A percentile compares a stretch with the other conserved stretches of the same genome.
Evolutionary conservation across 2,888 invertebrate species (phyloP).

Genomic region (Teinopalpus imperialis): DNA sequence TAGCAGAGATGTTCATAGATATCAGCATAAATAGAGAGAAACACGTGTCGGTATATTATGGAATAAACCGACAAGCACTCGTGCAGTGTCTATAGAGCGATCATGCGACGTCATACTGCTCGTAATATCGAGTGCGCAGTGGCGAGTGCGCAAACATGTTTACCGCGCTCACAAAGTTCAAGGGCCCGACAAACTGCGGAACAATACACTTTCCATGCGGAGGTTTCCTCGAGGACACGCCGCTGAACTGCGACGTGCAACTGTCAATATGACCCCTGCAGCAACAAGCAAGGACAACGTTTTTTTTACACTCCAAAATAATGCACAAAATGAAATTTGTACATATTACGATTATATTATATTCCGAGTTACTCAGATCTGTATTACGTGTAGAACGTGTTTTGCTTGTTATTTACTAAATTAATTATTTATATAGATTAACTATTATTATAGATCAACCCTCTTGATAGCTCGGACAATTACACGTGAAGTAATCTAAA

Average conservation of each 20-base stretch:
- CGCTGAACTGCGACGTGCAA: conserved; percentile 28
- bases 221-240: conserved; percentile 46
- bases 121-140: conserved; percentile 68
- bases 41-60: conserved; percentile 52
- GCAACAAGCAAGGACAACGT: conserved; percentile 19
- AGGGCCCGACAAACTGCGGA: conserved; percentile 60
- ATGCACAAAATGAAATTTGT: too few species aligned
- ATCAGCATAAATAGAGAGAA: conserved; percentile 20
- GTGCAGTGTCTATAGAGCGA: conserved; percentile 38
- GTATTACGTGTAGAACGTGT: too few species aligned
- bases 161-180: conserved; percentile 73
- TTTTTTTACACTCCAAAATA: too few species aligned
- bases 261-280: conserved; percentile 22
- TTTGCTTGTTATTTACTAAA: too few species aligned
- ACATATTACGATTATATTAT: too few species aligned
- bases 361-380: too few species aligned
- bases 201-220: conserved; percentile 56
- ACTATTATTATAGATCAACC: too few species aligned
- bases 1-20: neutral
- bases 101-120: conserved; percentile 57
- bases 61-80: conserved; percentile 44
- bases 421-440: too few species aligned
- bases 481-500: too few species aligned
- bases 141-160: conserved; percentile 75
- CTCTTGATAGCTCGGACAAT: too few species aligned